phyloP scores from a whole-genome alignment of 2,113 vertebrate species.

The Engraulis encrasicolus region DNA sequence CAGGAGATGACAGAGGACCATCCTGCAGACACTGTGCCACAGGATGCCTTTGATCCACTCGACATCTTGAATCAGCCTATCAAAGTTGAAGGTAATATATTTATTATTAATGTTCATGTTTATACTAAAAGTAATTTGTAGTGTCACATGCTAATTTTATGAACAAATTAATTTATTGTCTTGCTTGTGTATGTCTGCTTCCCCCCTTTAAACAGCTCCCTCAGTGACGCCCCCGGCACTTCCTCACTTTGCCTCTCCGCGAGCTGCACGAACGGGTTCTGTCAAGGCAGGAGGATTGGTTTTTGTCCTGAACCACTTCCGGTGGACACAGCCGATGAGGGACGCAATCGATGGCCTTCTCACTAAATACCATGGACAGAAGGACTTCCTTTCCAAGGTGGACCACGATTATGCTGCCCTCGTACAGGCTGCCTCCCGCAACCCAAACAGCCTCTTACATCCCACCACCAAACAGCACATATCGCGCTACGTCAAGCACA shows the following conservation, averaged over 20 bases:
- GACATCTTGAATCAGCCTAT: background rate
- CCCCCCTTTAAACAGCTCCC: background rate
- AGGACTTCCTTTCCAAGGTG: slow-evolving; percentile 28
- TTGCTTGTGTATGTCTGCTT: background rate
- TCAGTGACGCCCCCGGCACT: background rate
- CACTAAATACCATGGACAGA: slow-evolving; percentile 24
- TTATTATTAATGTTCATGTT: background rate
- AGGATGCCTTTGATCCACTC: background rate
- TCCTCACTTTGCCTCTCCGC: background rate
- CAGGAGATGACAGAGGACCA: too few relatives aligned
- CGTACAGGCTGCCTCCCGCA: background rate
- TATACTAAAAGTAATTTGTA: background rate
- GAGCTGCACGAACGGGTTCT: background rate
- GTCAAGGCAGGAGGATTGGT: background rate
- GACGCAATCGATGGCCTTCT: slow-evolving; percentile 19
- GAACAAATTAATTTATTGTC: background rate
- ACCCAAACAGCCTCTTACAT: slow-evolving; percentile 33
- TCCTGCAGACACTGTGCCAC: too few relatives aligned
- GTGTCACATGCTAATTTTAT: background rate
- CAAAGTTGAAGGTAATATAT: background rate
- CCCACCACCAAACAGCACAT: too few relatives aligned
- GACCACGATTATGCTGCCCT: slow-evolving; percentile 30
- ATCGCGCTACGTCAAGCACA: too few relatives aligned
- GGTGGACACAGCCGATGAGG: slow-evolving; percentile 26
- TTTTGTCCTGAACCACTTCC: background rate